phyloP scores from a whole-genome alignment of 37 sponge, comb jelly and placozoan genomes.

The Corticium candelabrum region DNA sequence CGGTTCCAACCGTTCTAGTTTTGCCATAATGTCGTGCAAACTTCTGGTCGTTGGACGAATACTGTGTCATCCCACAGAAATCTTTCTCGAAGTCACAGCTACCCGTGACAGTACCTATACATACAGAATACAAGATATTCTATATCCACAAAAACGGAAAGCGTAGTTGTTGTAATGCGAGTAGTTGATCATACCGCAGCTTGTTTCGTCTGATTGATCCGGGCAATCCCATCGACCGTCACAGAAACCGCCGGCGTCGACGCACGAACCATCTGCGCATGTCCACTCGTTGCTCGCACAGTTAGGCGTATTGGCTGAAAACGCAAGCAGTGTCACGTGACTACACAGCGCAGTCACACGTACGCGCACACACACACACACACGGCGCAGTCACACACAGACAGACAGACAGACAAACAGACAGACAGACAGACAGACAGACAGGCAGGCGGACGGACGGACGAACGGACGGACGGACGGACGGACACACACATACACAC shows the following conservation, averaged over 20 bases:
- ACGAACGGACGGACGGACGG: no score
- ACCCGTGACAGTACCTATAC: constrained; percentile 19
- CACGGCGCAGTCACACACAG: no score
- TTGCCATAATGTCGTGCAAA: background rate
- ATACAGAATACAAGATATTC: no score
- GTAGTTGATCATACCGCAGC: constrained; percentile 18
- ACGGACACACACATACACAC: no score
- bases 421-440: no score
- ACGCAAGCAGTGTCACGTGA: no score
- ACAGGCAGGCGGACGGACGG: no score
- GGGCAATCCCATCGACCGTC: constrained; percentile 19
- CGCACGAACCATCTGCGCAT: constrained; percentile 22
- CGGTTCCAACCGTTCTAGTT: background rate
- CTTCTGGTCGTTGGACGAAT: constrained; percentile 8
- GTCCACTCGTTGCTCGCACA: constrained; percentile 14
- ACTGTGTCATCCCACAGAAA: constrained; percentile 25
- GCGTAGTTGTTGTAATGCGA: background rate
- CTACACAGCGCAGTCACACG: no score
- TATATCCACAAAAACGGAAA: background rate
- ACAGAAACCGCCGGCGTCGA: constrained; percentile 17
- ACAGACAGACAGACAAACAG: no score
- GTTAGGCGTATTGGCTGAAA: background rate
- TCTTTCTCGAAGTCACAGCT: constrained; percentile 31
- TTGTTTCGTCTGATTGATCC: constrained; percentile 21
- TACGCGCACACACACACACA: no score